Evolutionary conservation across 2,888 invertebrate species (phyloP).

Genomic region (Epirrita christyi): DNA sequence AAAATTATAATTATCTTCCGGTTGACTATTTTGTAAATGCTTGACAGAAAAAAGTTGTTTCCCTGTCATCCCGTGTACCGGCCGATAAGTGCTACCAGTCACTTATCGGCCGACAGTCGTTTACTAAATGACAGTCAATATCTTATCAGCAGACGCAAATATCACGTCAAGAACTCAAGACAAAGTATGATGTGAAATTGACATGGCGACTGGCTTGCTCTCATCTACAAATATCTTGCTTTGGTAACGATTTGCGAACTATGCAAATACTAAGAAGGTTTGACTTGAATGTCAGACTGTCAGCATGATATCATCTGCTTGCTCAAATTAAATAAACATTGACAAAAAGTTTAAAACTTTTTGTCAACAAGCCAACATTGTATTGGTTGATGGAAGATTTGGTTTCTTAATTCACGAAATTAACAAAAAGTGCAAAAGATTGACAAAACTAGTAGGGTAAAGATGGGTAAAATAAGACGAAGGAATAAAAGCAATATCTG

Average conservation of each 20-base stretch:
- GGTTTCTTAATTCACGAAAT: not conserved
- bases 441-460: not conserved
- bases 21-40: too few species aligned
- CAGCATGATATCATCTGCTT: slow-evolving; percentile 25
- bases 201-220: slow-evolving; percentile 9
- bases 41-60: too few species aligned
- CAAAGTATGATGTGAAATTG: slow-evolving; percentile 25
- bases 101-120: not conserved
- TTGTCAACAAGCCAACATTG: not conserved
- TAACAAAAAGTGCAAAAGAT: not conserved
- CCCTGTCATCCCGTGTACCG: too few species aligned
- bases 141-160: slow-evolving; percentile 20
- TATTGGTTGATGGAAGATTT: not conserved
- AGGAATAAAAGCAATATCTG: not conserved
- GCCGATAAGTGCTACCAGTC: not conserved
- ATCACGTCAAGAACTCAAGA: slow-evolving; percentile 17
- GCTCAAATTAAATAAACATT: slow-evolving; percentile 6
- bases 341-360: not conserved
- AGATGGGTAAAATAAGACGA: not conserved
- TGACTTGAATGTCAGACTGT: too few species aligned
- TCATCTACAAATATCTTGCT: slow-evolving; percentile 29
- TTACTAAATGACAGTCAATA: not conserved
- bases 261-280: slow-evolving; percentile 9
- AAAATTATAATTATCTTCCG: too few species aligned
- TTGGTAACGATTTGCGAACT: slow-evolving; percentile 21